A percentile compares a stretch with the other conserved stretches of the same genome.
These are phyloP conservation scores for Penelope pileata DNA, from an alignment of 2,113 vertebrate species.

Conservation along the genomic window DNA sequence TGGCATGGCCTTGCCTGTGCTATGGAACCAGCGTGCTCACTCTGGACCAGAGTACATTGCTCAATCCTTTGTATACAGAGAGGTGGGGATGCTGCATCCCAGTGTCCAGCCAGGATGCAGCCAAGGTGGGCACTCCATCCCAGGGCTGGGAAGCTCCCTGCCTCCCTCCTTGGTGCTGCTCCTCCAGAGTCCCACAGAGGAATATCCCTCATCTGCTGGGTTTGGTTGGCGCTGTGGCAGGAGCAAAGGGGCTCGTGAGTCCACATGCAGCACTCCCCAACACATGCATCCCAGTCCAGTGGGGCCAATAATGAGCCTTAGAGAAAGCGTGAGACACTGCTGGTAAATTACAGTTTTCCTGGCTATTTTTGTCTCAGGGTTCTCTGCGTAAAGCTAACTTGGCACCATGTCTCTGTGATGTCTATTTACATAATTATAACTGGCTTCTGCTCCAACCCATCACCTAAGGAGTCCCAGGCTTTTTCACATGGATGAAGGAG, in stretches of 20 bases:
- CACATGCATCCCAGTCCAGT: fast-evolving
- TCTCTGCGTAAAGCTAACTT: background rate
- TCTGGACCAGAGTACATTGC: background rate
- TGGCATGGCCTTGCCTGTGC: background rate
- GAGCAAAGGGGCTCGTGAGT: background rate
- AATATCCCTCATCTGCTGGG: background rate
- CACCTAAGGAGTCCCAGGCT: background rate
- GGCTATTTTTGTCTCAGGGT: background rate
- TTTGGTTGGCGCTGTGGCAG: background rate
- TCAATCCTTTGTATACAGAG: fast-evolving
- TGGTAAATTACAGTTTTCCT: background rate
- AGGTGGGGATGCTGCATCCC: background rate
- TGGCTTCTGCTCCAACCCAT: background rate
- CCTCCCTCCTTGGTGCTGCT: background rate
- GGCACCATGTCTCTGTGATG: background rate
- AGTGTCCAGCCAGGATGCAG: fast-evolving
- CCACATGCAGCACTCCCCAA: background rate
- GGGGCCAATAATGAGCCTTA: background rate
- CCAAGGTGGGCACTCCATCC: background rate
- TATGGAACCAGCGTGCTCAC: background rate
- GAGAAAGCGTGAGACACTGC: fast-evolving
- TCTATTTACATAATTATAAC: background rate
- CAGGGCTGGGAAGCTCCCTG: background rate
- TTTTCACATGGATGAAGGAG: background rate
- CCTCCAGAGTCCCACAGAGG: fast-evolving